A percentile compares a stretch with the other conserved stretches of the same genome.
These are phyloP conservation scores for Leptopilina syphax DNA, from an alignment of 2,888 invertebrate genomes.

Conservation along the genomic window DNA sequence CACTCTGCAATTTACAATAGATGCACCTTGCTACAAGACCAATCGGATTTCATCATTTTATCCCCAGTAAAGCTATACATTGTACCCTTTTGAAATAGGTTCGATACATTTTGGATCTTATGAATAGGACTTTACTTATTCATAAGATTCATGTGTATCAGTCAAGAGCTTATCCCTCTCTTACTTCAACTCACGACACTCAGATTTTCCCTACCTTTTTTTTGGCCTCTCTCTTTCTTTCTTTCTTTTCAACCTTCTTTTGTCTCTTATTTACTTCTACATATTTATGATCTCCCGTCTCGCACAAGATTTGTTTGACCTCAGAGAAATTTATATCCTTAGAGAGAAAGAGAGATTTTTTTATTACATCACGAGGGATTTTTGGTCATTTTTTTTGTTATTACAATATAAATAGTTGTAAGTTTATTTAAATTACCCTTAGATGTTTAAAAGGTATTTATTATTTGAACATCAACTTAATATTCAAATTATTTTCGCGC, in stretches of 20 bases:
- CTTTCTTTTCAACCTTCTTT: not conserved
- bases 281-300: conserved; percentile 14
- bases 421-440: too few relatives aligned
- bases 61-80: not conserved
- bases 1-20: conserved; percentile 7
- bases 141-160: conserved; percentile 28
- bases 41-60: conserved; percentile 5
- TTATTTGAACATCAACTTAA: too few relatives aligned
- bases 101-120: conserved; percentile 24
- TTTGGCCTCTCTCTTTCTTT: not conserved
- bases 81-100: not conserved
- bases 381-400: too few relatives aligned
- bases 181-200: not conserved
- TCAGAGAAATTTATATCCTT: not conserved
- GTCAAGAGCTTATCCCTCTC: conserved; percentile 12
- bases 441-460: too few relatives aligned
- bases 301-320: not conserved
- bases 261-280: conserved; percentile 6
- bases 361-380: too few relatives aligned
- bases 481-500: too few relatives aligned
- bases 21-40: not conserved
- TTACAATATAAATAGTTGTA: too few relatives aligned
- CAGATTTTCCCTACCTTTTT: not conserved
- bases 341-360: not conserved
- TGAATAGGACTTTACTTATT: conserved; percentile 19